Percentiles rank a stretch among this genome's conserved stretches.
Evolutionary conservation across 1,140 invertebrate species (phyloP).

Genomic region (Drosophila seguyi): DNA sequence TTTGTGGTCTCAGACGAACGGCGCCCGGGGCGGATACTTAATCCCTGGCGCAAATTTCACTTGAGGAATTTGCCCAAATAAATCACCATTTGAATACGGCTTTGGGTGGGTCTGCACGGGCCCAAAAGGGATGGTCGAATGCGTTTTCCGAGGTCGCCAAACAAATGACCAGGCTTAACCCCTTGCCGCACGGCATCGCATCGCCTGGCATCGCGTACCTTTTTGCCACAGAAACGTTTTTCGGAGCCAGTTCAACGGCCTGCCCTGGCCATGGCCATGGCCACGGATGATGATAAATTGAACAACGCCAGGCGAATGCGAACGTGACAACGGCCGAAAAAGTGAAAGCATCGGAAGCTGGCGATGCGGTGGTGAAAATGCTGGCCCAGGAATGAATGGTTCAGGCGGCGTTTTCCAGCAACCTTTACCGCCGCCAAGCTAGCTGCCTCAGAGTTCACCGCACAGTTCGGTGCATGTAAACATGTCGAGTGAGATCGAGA

Average conservation of each 20-base stretch:
- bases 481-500: slow-evolving; percentile 47
- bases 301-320: slow-evolving; percentile 65
- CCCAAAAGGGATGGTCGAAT: slow-evolving; percentile 24
- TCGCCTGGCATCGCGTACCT: slow-evolving; percentile 21
- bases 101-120: slow-evolving; percentile 15
- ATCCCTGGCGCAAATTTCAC: slow-evolving; percentile 57
- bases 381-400: slow-evolving; percentile 44
- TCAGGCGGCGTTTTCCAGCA: slow-evolving; percentile 25
- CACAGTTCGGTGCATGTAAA: slow-evolving; percentile 57
- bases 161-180: slow-evolving; percentile 69
- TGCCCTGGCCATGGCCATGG: slow-evolving; percentile 24
- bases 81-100: slow-evolving; percentile 65
- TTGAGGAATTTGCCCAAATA: slow-evolving; percentile 68
- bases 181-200: slow-evolving; percentile 22
- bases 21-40: slow-evolving; percentile 26
- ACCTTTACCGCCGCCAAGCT: slow-evolving; percentile 32
- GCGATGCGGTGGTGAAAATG: slow-evolving; percentile 60
- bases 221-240: slow-evolving; percentile 23
- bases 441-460: slow-evolving; percentile 52
- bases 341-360: slow-evolving; percentile 74
- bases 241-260: slow-evolving; percentile 54
- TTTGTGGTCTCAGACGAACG: slow-evolving; percentile 33
- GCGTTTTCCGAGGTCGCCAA: slow-evolving; percentile 10
- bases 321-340: slow-evolving; percentile 77
- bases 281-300: slow-evolving; percentile 80